These are phyloP conservation scores for Glaucopsyche alexis DNA, from an alignment of 2,888 invertebrate genomes.

Conservation along the genomic window DNA sequence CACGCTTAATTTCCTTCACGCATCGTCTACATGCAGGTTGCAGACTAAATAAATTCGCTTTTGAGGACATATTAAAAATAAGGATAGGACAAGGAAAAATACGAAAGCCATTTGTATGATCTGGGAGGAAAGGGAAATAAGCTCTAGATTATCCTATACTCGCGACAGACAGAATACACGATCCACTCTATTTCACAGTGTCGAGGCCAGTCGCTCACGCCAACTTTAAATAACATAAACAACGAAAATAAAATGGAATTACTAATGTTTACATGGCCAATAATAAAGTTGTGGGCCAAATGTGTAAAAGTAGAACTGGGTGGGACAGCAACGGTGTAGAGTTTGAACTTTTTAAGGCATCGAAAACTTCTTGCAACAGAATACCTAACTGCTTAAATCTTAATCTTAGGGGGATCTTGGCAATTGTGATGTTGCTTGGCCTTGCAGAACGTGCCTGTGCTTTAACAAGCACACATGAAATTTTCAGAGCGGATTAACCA, in stretches of 20 bases:
- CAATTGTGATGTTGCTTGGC: background rate
- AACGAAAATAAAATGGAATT: background rate
- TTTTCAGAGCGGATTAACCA: background rate
- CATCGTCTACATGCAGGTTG: background rate
- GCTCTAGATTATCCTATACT: background rate
- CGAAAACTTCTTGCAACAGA: no score
- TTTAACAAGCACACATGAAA: background rate
- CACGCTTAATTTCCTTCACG: background rate
- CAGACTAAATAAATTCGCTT: background rate
- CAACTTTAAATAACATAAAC: background rate
- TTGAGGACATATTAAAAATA: background rate
- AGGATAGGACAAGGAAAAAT: background rate
- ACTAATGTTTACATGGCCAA: background rate
- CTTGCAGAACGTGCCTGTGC: background rate
- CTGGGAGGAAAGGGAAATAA: background rate
- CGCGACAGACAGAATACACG: background rate
- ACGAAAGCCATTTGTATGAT: background rate
- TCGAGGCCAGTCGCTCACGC: background rate
- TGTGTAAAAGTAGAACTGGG: background rate
- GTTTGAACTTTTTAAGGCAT: no score
- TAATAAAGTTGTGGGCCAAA: no score
- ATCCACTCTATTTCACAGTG: background rate
- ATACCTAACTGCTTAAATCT: no score
- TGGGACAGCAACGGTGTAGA: background rate
- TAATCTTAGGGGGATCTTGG: background rate